Conservation (phyloP, 53 echinoderm and acorn worm genomes). For the Arbacia lixula region DNA sequence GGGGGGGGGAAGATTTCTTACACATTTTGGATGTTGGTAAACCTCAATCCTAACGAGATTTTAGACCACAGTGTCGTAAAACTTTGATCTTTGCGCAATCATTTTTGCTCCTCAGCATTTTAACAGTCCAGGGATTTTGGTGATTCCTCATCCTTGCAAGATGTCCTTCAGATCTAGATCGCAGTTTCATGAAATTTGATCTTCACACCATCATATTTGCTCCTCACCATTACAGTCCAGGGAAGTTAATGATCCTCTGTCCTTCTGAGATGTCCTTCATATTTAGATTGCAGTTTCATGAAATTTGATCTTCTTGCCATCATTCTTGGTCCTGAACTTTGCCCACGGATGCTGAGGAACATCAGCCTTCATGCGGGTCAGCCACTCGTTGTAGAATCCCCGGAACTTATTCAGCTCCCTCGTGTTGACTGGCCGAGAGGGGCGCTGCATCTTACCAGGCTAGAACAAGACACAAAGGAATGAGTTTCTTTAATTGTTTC, state of each 20-base stretch:
- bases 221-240: no score
- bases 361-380: conserved; percentile 69
- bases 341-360: conserved; percentile 80
- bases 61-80: neutral
- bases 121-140: no score
- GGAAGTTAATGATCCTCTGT: conserved; percentile 65
- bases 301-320: conserved; percentile 1
- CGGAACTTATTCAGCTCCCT: conserved; percentile 72
- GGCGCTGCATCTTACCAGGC: no score
- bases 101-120: no score
- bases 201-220: no score
- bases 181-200: neutral
- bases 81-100: neutral
- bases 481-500: no score
- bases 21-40: no score
- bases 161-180: neutral
- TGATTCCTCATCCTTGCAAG: no score
- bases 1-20: no score
- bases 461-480: no score
- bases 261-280: conserved; percentile 38
- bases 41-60: no score
- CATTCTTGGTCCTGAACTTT: conserved; percentile 7
- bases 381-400: conserved; percentile 76
- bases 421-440: conserved; percentile 33
- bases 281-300: conserved; percentile 30